Evolutionary conservation across 2,113 vertebrate species (phyloP).

Genomic region (Gnathonemus echidnorhynchus): DNA sequence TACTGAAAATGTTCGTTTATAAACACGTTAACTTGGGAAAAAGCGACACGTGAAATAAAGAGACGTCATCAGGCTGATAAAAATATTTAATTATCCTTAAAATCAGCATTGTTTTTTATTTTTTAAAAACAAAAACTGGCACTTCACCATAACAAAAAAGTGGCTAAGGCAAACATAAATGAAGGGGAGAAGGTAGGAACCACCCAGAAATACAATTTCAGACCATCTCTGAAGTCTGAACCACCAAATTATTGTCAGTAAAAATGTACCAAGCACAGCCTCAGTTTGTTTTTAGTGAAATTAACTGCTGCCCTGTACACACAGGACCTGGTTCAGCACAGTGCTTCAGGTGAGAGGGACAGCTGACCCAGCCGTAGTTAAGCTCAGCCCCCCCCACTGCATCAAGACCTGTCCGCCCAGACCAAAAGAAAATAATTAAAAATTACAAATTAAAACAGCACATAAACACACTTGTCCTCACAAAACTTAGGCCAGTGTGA

Average conservation of each 20-base stretch:
- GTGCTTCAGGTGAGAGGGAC: not conserved
- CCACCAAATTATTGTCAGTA: not conserved
- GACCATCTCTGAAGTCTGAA: not conserved
- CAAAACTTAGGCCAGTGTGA: not conserved
- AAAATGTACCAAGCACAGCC: not conserved
- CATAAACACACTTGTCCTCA: not conserved
- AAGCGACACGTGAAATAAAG: not conserved
- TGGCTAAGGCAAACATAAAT: not conserved
- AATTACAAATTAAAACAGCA: not conserved
- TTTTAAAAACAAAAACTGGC: not conserved
- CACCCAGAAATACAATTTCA: not conserved
- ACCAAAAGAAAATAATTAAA: not conserved
- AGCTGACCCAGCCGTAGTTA: not conserved
- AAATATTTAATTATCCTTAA: not conserved
- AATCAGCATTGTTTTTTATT: not conserved
- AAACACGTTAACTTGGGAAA: not conserved
- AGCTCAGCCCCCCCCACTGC: not conserved
- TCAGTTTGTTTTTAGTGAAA: not conserved
- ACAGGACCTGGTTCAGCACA: not conserved
- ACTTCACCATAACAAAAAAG: not conserved
- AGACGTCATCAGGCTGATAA: not conserved
- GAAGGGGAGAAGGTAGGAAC: not conserved
- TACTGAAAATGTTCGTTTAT: not conserved
- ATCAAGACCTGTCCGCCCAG: not conserved
- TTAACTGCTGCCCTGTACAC: not conserved